A percentile compares a stretch with the other conserved stretches of the same genome.
These are phyloP conservation scores for Parauchenoglanis ngamensis DNA, from an alignment of 2,797 vertebrate species.

Conservation along the genomic window DNA sequence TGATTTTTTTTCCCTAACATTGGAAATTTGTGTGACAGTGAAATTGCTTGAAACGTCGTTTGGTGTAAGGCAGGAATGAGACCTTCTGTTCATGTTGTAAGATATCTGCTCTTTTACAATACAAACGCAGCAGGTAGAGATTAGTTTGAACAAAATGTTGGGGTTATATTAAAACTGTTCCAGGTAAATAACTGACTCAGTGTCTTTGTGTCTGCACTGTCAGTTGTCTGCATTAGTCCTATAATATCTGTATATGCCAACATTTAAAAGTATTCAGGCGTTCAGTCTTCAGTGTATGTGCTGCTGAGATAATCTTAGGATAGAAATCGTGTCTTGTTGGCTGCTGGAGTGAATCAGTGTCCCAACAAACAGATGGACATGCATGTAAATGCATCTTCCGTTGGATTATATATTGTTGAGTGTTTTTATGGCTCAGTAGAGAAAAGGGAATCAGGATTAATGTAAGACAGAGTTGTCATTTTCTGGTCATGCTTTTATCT, in stretches of 20 bases:
- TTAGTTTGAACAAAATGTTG: background rate
- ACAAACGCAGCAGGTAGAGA: background rate
- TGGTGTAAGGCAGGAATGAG: background rate
- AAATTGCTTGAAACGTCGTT: too few species aligned
- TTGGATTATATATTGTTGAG: background rate
- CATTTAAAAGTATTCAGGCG: background rate
- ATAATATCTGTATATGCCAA: background rate
- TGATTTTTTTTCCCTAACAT: too few species aligned
- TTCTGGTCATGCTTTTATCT: conserved; percentile 21
- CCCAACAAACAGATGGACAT: background rate
- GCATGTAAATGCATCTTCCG: background rate
- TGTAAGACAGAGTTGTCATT: background rate
- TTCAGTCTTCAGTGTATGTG: background rate
- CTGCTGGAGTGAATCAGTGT: background rate
- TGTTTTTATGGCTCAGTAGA: background rate
- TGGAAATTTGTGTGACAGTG: too few species aligned
- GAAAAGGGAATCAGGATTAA: background rate
- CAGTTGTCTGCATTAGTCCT: background rate
- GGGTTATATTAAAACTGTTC: background rate
- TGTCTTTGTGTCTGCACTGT: background rate
- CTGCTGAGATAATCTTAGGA: background rate
- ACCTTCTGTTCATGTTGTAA: background rate
- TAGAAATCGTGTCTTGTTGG: background rate
- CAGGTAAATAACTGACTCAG: background rate
- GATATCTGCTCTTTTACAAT: background rate